Conservation (phyloP, 2,113 vertebrate species). For the Eidolon helvum region DNA sequence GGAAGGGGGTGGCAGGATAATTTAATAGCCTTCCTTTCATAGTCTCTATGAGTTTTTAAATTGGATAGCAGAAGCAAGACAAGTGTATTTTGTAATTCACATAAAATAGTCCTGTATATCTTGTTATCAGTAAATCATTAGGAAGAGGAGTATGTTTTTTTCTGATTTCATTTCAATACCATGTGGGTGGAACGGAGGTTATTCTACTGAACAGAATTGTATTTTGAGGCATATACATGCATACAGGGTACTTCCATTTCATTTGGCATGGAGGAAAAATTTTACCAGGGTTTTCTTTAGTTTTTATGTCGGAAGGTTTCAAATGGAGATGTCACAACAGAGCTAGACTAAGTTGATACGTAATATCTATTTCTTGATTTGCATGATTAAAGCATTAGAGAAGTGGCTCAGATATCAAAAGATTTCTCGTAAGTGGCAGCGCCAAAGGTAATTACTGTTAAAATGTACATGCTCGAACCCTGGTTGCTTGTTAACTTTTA, state of each 20-base stretch:
- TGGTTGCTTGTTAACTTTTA: slow-evolving; percentile 47
- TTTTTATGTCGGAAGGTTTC: slow-evolving; percentile 66
- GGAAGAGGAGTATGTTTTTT: slow-evolving; percentile 60
- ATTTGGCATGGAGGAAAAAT: not conserved
- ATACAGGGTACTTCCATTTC: not conserved
- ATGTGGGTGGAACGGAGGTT: slow-evolving; percentile 48
- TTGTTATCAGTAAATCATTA: slow-evolving; percentile 40
- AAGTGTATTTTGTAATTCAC: slow-evolving; percentile 29
- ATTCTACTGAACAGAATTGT: slow-evolving; percentile 15
- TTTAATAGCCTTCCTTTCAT: not conserved
- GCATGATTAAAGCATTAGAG: slow-evolving; percentile 81
- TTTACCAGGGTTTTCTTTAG: slow-evolving; percentile 40
- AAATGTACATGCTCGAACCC: slow-evolving; percentile 66
- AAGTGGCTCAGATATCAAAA: slow-evolving; percentile 79
- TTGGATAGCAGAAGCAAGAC: not conserved
- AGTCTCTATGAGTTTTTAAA: slow-evolving; percentile 11
- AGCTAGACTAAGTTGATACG: slow-evolving; percentile 65
- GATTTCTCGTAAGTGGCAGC: slow-evolving; percentile 73
- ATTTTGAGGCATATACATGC: not conserved
- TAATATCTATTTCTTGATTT: slow-evolving; percentile 79
- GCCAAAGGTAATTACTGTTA: slow-evolving; percentile 81
- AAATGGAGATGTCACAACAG: slow-evolving; percentile 65
- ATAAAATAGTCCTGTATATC: not conserved
- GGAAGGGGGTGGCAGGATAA: not conserved
- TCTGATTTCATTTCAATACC: slow-evolving; percentile 71